Conservation (phyloP, 2,113 vertebrate species). For the Piprites chloris region DNA sequence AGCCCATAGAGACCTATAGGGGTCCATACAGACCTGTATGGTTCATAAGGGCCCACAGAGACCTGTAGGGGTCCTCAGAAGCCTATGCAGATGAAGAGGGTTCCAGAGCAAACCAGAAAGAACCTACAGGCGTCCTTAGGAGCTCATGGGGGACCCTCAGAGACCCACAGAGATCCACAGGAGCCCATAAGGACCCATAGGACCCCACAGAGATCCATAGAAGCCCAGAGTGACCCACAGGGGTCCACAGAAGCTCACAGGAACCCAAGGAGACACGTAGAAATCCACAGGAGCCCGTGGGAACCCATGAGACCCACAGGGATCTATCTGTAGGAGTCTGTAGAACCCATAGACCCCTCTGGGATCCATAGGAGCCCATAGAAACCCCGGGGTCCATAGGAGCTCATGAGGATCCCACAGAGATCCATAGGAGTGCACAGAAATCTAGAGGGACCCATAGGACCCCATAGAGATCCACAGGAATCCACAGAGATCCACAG, state of each 20-base stretch:
- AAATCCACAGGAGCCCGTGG: no score
- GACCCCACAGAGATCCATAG: neutral
- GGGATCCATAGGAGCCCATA: no score
- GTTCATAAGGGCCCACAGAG: neutral
- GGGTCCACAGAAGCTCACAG: no score
- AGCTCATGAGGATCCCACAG: neutral
- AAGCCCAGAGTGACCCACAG: no score
- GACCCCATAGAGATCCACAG: neutral
- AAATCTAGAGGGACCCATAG: no score
- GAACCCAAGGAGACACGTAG: neutral
- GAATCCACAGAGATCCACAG: neutral
- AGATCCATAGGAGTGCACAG: neutral
- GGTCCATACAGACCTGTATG: no score
- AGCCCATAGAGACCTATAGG: neutral
- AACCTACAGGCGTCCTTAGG: rapidly evolving
- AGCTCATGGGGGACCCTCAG: rapidly evolving
- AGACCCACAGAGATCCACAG: neutral
- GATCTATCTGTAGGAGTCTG: no score
- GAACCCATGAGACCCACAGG: neutral
- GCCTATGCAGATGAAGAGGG: neutral
- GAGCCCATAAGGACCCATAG: rapidly evolving
- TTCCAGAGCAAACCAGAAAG: no score
- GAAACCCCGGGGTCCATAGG: neutral
- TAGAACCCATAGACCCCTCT: neutral
- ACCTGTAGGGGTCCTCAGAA: rapidly evolving